A percentile compares a stretch with the other conserved stretches of the same genome.
Conservation (phyloP, 2,113 vertebrate genomes). For the Nannobrachium achirus region DNA sequence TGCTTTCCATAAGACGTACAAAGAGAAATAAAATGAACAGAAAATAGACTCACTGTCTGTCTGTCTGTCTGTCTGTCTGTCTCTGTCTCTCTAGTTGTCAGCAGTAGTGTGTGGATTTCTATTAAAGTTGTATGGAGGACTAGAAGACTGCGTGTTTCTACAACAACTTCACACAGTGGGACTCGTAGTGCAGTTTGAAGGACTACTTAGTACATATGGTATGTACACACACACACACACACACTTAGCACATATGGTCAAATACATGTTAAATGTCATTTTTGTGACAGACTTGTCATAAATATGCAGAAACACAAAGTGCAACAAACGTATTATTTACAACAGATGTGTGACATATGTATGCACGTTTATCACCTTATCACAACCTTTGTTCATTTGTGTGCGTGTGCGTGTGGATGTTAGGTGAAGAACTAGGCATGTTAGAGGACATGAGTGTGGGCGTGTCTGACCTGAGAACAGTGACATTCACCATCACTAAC, state of each 20-base stretch:
- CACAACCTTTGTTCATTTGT: background rate
- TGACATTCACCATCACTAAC: slow-evolving; percentile 84
- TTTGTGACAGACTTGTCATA: too few species aligned
- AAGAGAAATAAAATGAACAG: background rate
- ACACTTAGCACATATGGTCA: background rate
- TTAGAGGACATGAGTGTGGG: slow-evolving; percentile 92
- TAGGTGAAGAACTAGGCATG: slow-evolving; percentile 91
- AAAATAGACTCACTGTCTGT: too few species aligned
- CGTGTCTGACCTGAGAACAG: slow-evolving; percentile 85
- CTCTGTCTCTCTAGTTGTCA: slow-evolving; percentile 55
- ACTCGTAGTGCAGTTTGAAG: slow-evolving; percentile 86
- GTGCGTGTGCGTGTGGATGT: slow-evolving; percentile 31
- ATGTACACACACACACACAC: slow-evolving; percentile 30
- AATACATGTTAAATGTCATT: too few species aligned
- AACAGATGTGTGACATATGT: too few species aligned
- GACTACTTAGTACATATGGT: slow-evolving; percentile 91
- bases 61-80: slow-evolving; percentile 59
- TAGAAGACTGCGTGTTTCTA: slow-evolving; percentile 83
- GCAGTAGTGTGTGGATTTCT: slow-evolving; percentile 86
- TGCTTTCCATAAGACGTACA: too few species aligned
- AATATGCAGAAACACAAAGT: too few species aligned
- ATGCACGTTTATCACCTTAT: too few species aligned
- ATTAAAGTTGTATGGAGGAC: slow-evolving; percentile 82
- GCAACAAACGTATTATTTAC: too few species aligned
- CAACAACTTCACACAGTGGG: slow-evolving; percentile 86